Evolutionary conservation across 2,888 invertebrate genomes (phyloP), one percentile per base, ranked within the genome.

Genomic region (Sphaerophoria rueppellii): DNA sequence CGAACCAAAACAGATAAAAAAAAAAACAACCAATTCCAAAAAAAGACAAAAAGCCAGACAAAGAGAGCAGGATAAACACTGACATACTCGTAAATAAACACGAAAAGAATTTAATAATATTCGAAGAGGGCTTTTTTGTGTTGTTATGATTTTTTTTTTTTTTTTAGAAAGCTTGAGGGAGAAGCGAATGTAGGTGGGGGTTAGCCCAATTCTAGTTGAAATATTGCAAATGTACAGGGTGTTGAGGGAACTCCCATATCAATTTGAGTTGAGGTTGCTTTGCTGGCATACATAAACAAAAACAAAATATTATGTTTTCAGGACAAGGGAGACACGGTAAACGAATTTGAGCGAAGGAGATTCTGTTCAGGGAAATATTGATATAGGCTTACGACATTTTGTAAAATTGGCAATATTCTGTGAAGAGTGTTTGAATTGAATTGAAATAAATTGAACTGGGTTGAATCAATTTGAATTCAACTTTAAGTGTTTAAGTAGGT

Each of bases 51-150:
- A 79, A 69, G 60, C 67, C 72, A 73, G 55, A 67, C 65, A 34
- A 24, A 37, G 37, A 54, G 60, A 24, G 48, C 54, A 14, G 40
- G 48, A 40, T 70, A 69, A 77, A 71, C 35, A 63, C 65, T 76
- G 65, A 67, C 67, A 77, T 16, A 61, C 57, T 72, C 83, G 69
- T 80, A 85, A 85, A 80, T 72, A 80, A 80, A 80, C 83, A 80
- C 69, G 82, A 79, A 79, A 80, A 75, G 83, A 85, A 85, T 85
- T 85, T 76, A 80, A 77, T 85, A 81, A 77, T 85, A 81, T 85
- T 77, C 73, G 43, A 75, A 60, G 40, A 58, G 61, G 55, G 48
- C 50, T 48, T 14, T 12, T 40, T 4, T n/a, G 16, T 58, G 46
- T 6, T 7, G 7, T 34, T 32, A 14, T 34, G 48, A 40, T 7